Conservation (phyloP, 2,888 invertebrate species). For the Drosophila prolongata region DNA sequence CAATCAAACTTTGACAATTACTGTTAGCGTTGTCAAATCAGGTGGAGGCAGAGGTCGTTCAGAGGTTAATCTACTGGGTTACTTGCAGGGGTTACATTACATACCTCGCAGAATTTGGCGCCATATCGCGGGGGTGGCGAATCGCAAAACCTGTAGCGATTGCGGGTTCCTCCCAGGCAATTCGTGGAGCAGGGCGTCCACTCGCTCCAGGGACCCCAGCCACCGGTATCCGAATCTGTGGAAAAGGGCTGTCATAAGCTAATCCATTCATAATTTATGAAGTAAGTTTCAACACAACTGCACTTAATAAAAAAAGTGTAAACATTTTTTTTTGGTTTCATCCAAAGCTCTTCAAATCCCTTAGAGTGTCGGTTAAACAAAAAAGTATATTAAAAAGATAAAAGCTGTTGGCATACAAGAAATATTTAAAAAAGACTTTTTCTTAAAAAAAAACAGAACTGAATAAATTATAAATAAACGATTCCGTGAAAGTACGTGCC, state of each 20-base stretch:
- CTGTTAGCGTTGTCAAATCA: constrained; percentile 37
- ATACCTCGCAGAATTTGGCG: constrained; percentile 94
- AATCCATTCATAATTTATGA: background rate
- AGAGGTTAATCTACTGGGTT: constrained; percentile 40
- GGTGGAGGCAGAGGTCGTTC: constrained; percentile 36
- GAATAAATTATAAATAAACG: no score
- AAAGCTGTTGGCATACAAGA: background rate
- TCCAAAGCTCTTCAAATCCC: background rate
- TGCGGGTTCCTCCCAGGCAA: constrained; percentile 91
- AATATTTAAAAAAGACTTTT: no score
- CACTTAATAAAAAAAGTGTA: background rate
- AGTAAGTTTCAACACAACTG: background rate
- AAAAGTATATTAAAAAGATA: background rate
- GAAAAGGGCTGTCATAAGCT: constrained; percentile 7
- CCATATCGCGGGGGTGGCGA: constrained; percentile 94
- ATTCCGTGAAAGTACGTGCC: no score
- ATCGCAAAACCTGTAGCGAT: constrained; percentile 94
- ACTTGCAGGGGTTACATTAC: constrained; percentile 21
- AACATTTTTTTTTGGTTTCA: background rate
- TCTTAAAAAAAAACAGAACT: no score
- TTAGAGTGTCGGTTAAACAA: background rate
- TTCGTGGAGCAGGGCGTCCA: constrained; percentile 94
- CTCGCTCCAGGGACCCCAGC: constrained; percentile 92
- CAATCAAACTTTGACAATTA: constrained; percentile 43
- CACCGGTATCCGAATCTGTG: constrained; percentile 90